Conservation (phyloP, 2,888 invertebrate species). For the Lucinisca nassula region DNA sequence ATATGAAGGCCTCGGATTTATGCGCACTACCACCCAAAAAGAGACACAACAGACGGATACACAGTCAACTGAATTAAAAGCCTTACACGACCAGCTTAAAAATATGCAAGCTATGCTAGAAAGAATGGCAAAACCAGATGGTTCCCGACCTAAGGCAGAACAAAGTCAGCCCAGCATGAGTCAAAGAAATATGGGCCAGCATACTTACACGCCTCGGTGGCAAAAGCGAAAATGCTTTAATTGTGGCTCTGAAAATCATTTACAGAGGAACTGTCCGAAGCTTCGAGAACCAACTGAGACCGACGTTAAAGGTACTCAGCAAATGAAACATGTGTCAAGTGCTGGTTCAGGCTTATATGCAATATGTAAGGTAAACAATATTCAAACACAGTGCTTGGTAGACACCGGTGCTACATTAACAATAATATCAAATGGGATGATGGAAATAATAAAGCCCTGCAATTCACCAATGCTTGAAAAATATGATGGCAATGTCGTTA, state of each 20-base stretch:
- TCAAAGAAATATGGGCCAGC: neutral
- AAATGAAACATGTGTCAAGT: neutral
- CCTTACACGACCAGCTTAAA: neutral
- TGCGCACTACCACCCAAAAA: too few species aligned
- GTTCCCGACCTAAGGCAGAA: neutral
- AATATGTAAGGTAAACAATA: neutral
- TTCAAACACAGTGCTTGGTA: neutral
- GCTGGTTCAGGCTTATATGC: neutral
- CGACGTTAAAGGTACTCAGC: neutral
- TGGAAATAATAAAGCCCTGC: neutral
- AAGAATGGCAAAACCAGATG: neutral
- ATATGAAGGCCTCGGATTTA: too few species aligned
- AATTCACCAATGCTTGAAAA: neutral
- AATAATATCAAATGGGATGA: neutral
- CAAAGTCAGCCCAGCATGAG: neutral
- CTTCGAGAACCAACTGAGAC: neutral
- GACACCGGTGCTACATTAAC: neutral
- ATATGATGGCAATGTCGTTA: neutral
- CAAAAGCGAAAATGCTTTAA: neutral
- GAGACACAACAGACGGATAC: neutral
- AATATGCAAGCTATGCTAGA: neutral
- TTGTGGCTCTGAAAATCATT: neutral
- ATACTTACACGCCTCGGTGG: neutral
- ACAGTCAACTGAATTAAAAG: neutral
- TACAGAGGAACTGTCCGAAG: neutral